These are phyloP conservation scores for Octodon degus DNA, from an alignment of 2,113 vertebrate genomes.

Conservation along the genomic window DNA sequence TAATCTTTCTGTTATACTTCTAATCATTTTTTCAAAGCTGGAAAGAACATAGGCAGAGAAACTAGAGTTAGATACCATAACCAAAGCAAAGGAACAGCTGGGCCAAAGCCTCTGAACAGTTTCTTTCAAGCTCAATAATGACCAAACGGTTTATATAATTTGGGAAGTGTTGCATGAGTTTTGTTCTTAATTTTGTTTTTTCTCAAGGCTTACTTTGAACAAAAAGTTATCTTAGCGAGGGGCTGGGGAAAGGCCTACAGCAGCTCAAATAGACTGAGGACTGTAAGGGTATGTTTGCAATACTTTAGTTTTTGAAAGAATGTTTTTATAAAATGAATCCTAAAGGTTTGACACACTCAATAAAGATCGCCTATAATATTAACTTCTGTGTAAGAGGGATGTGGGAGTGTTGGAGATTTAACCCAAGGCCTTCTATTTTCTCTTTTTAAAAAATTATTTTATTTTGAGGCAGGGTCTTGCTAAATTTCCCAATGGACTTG, in stretches of 20 bases:
- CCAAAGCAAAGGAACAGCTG: background rate
- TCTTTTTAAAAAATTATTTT: background rate
- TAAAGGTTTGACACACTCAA: background rate
- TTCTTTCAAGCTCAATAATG: slow-evolving; percentile 23
- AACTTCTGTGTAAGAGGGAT: background rate
- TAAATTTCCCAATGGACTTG: background rate
- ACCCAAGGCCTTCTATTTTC: background rate
- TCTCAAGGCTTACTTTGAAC: slow-evolving; percentile 3
- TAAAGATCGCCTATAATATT: background rate
- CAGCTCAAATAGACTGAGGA: background rate
- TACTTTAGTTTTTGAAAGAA: slow-evolving; percentile 23
- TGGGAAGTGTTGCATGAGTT: background rate
- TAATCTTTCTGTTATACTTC: background rate
- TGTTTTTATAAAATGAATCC: slow-evolving; percentile 37
- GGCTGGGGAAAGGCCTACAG: background rate
- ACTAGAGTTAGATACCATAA: slow-evolving; percentile 8
- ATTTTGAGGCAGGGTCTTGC: background rate
- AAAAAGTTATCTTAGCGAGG: slow-evolving; percentile 4
- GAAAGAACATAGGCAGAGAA: background rate
- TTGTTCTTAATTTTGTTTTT: slow-evolving; percentile 38
- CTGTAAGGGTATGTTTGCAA: background rate
- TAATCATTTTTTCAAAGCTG: slow-evolving; percentile 41
- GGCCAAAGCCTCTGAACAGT: background rate
- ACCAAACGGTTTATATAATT: background rate
- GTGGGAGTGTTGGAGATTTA: background rate